These are phyloP conservation scores for Clarias macrocephalus DNA, from an alignment of 2,113 vertebrate genomes.

Conservation along the genomic window DNA sequence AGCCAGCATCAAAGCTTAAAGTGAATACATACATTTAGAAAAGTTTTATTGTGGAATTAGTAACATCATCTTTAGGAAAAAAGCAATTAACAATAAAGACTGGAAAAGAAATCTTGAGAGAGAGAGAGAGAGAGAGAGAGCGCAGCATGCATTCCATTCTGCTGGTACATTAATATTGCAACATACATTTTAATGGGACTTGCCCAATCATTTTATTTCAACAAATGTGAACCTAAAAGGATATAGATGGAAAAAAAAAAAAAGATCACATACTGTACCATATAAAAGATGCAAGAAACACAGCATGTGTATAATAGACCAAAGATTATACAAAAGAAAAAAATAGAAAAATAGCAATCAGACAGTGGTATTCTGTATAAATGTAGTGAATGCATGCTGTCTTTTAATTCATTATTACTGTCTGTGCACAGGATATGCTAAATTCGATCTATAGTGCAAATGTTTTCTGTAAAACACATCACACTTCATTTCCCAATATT, in stretches of 20 bases:
- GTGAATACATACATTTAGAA: slow-evolving; percentile 47
- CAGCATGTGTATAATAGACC: slow-evolving; percentile 51
- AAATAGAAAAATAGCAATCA: slow-evolving; percentile 38
- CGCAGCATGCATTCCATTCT: slow-evolving; percentile 66
- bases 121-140: not conserved
- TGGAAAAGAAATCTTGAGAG: slow-evolving; percentile 41
- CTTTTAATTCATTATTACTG: slow-evolving; percentile 48
- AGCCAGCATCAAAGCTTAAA: slow-evolving; percentile 81
- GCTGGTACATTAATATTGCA: slow-evolving; percentile 54
- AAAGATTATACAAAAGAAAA: slow-evolving; percentile 28
- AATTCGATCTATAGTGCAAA: slow-evolving; percentile 70
- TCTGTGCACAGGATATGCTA: slow-evolving; percentile 64
- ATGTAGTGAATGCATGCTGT: slow-evolving; percentile 49
- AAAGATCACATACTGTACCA: slow-evolving; percentile 1
- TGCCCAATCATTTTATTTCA: slow-evolving; percentile 54
- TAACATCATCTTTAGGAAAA: slow-evolving; percentile 41
- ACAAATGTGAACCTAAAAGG: too few relatives aligned
- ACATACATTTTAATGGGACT: slow-evolving; percentile 61
- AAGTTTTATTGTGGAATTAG: slow-evolving; percentile 56
- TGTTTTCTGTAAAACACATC: slow-evolving; percentile 43
- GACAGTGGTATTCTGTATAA: slow-evolving; percentile 51
- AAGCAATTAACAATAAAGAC: slow-evolving; percentile 46
- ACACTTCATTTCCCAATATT: slow-evolving; percentile 32
- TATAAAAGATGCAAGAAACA: slow-evolving; percentile 48
- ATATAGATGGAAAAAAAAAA: too few relatives aligned